Evolutionary conservation across 2,797 vertebrate species (phyloP), one percentile per base, ranked within the genome.

Genomic region (Chiloscyllium punctatum): DNA sequence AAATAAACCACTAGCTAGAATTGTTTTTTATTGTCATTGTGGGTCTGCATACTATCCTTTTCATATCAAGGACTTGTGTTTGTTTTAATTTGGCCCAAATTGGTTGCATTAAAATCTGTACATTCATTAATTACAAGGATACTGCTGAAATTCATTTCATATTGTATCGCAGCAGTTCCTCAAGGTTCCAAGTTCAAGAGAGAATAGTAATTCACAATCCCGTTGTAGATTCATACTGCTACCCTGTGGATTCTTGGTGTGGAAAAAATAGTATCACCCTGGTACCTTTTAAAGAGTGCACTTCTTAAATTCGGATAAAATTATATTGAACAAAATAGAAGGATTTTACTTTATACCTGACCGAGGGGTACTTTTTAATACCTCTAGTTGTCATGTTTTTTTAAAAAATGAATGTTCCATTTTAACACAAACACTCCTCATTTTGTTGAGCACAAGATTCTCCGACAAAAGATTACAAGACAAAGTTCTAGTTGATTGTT

Each of bases 401-500:
- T 9, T 37, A 42, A 42, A 66, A 92, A n/a, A 68, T 53, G 16
- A 88, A 57, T 13, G n/a, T 69, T 92, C 66, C n/a, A 92, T 37
- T 37, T 92, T 92, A 92, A 69, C 62, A 69, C 37, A 69, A 37
- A 92, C 69, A 69, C 42, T 92, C 90, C 66, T 92, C 37, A 69
- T n/a, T 92, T 92, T 92, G 66, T 23, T 69, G 66, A 69, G 66
- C 66, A 27, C 90, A 92, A 37, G 37, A 42, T 92, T 92, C 42
- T 69, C 90, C 66, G 9, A 92, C n/a, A 92, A 68, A 92, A 25
- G 16, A 92, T 92, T 92, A 92, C n/a, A 92, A 21, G 66, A 23
- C 90, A 92, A 92, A 92, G 66, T 92, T 92, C 62, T 25, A 69
- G n/a, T 66, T 92, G 66, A 69, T 69, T 92, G 90, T 68, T 92